Evolutionary conservation across 2,888 invertebrate genomes (phyloP), one percentile per base, ranked within the genome.

Genomic region (Synergus umbraculus): DNA sequence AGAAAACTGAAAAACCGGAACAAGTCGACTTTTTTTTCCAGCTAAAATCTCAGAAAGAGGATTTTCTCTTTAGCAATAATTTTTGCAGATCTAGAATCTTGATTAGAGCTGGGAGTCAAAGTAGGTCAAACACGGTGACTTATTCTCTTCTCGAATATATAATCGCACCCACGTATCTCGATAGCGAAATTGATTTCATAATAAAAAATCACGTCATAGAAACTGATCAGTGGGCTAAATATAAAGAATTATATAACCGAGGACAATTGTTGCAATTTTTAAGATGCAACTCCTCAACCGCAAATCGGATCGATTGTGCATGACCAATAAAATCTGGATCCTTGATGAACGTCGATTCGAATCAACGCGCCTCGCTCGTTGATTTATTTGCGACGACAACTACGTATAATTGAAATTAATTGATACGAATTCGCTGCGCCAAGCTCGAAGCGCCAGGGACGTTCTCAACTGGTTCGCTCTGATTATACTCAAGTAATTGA

Each of bases 1-100:
- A 84, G 85, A 86, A 87, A 85, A 86, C 86, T 84, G 86, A 86
- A 86, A 87, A 89, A 89, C 89, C 89, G 89, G 89, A 89, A 89
- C 88, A 83, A 76, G 78, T 82, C 79, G 4, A 37, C 54, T 73
- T 73, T 49, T 49, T 49, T 73, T 4, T 10, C 15, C 1, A 3
- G 0, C 22, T 43, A 4, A 18, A 49, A 76, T 44, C 49, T 44
- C 29, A 37, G 49, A 77, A 58, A 13, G 63, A 43, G 5, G 29
- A 29, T 60, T 76, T 76, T n/a, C 76, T 22, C 41, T 22, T 44
- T 8, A 8, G 18, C n/a, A 22, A 65, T 43, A 63, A 63, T 10
- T 46, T 65, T 65, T 5, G 37, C 15, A 12, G 41, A 65, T 37
- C 10, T 12, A 12, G 37, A 65, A 41, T 41, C 65, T 65, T 65